These are phyloP conservation scores for Micrasema longulum DNA, from an alignment of 1,140 invertebrate genomes.

Conservation along the genomic window DNA sequence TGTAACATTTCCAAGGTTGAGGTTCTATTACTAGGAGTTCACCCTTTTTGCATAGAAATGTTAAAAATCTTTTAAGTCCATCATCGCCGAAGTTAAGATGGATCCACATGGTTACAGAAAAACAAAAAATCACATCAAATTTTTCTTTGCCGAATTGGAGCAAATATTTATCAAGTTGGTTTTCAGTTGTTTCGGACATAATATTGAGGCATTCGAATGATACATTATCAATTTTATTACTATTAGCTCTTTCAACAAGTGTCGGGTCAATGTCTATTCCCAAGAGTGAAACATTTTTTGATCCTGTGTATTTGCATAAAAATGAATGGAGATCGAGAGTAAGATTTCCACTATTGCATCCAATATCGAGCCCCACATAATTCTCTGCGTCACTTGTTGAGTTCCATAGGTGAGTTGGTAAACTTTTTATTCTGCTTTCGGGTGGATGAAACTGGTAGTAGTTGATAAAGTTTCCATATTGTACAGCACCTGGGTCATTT, in stretches of 20 bases:
- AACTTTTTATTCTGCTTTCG: constrained; percentile 72
- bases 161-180: constrained; percentile 65
- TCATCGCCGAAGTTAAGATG: constrained; percentile 84
- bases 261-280: constrained; percentile 81
- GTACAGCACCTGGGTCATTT: constrained; percentile 79
- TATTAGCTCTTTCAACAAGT: constrained; percentile 76
- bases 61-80: constrained; percentile 73
- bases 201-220: constrained; percentile 74
- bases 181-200: constrained; percentile 63
- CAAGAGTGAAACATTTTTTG: constrained; percentile 69
- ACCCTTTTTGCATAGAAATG: constrained; percentile 66
- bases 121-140: constrained; percentile 82
- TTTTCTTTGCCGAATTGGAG: constrained; percentile 58
- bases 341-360: constrained; percentile 83
- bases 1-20: constrained; percentile 86
- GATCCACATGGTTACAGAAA: constrained; percentile 90
- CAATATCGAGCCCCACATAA: constrained; percentile 78
- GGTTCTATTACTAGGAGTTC: constrained; percentile 80
- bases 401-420: constrained; percentile 74
- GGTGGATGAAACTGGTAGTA: constrained; percentile 85
- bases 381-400: constrained; percentile 56
- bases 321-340: constrained; percentile 72
- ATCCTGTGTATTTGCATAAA: constrained; percentile 62
- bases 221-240: constrained; percentile 66
- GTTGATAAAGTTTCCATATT: constrained; percentile 87